Evolutionary conservation across 2,888 invertebrate genomes (phyloP), one percentile per base, ranked within the genome.

Genomic region (Tenthredo amoena): DNA sequence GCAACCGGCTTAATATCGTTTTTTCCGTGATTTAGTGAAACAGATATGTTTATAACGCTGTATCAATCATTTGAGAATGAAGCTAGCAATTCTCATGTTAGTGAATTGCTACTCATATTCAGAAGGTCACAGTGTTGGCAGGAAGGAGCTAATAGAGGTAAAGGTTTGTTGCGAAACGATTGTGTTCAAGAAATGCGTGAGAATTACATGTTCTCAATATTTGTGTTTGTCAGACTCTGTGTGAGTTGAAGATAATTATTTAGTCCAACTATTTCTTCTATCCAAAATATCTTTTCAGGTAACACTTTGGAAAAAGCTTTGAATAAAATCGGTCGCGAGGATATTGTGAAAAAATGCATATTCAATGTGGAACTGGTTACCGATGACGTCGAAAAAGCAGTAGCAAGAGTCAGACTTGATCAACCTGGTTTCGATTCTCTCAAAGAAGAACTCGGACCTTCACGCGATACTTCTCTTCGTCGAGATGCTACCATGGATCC

Each of bases 331-430:
- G 96, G 96, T 71, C 95, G 98, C 58, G 96, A 96, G 87, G 98
- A 98, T 93, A 97, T 98, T 88, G 97, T 98, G 0, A 95, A 96
- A 86, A 96, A 96, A 91, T 97, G 97, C 92, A 96, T 93, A 88
- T 95, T 95, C 89, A 97, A 97, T 91, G 95, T 97, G n/a, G 96
- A 97, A 91, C 93, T 96, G 26, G 97, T 97, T 1, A 97, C 97
- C 0, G 97, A 97, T 92, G 96, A 97, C 90, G 95, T 95, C 10
- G 93, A 94, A 87, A 94, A 94, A 89, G 94, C 95, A 76, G 95
- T 95, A 76, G 95, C 95, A 62, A 95, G 95, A 91, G 95, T 94
- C 81, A 94, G 92, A 88, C 91, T 94, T 76, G 94, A 94, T 89
- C 94, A 94, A 87, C 93, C 94, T 93, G 97, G 97, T 88, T 93